phyloP scores from a whole-genome alignment of 30 jellyfish, hydroid and myxozoan species.

The Rhopilema esculentum region DNA sequence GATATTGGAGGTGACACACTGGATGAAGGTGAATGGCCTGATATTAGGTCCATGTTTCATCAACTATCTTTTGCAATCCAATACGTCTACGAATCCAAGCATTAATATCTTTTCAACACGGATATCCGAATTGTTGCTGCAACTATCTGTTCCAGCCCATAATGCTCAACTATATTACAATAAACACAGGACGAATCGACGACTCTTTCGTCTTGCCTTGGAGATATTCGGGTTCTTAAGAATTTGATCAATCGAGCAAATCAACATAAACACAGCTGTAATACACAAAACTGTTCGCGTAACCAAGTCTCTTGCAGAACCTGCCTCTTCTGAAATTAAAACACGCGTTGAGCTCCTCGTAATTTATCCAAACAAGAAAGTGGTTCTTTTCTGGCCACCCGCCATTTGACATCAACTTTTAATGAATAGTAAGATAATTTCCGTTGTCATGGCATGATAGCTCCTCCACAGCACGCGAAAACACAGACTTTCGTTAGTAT shows the following conservation, averaged over 20 bases:
- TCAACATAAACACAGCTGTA: constrained; percentile 26
- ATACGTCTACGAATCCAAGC: background rate
- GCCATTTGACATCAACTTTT: constrained; percentile 27
- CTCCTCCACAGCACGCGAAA: constrained; percentile 27
- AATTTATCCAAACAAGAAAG: background rate
- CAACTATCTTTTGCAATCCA: background rate
- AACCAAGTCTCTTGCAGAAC: background rate
- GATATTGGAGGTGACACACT: constrained; percentile 85
- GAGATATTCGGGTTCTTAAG: background rate
- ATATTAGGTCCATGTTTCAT: constrained; percentile 56
- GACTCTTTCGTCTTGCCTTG: background rate
- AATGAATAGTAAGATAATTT: background rate
- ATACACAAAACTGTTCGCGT: background rate
- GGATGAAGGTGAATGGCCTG: constrained; percentile 67
- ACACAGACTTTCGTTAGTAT: too few relatives aligned
- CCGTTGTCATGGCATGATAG: constrained; percentile 53
- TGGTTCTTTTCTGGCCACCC: constrained; percentile 34
- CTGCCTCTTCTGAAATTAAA: background rate
- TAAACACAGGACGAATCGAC: too few relatives aligned
- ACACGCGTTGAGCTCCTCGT: background rate
- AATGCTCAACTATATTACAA: background rate
- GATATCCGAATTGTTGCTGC: background rate
- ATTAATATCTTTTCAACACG: background rate
- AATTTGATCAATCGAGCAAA: background rate
- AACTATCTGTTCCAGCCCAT: background rate